These are phyloP conservation scores for Spisula subtruncata DNA, from an alignment of 2,888 invertebrate species.

Conservation along the genomic window DNA sequence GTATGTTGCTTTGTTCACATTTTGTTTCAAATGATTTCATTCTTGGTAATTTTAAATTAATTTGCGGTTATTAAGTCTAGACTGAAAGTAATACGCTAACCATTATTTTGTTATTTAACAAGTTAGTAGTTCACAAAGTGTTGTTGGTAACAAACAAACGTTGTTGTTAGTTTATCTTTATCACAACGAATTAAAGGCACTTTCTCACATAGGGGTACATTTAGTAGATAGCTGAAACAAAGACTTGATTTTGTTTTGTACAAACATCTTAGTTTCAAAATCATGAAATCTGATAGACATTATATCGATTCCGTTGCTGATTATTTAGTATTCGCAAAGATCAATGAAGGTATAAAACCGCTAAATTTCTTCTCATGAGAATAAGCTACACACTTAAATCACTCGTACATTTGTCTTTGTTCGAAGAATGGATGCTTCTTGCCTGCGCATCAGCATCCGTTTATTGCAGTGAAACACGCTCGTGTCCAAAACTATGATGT, in stretches of 20 bases:
- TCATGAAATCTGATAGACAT: neutral
- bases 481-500: too few relatives aligned
- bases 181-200: neutral
- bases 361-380: slow-evolving; percentile 14
- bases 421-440: too few relatives aligned
- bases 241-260: neutral
- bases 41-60: neutral
- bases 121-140: neutral
- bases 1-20: neutral
- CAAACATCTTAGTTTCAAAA: neutral
- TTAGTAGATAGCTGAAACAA: neutral
- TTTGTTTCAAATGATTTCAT: neutral
- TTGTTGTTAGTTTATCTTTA: slow-evolving; percentile 1
- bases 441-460: too few relatives aligned
- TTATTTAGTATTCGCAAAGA: neutral
- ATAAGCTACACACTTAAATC: neutral
- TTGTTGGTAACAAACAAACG: neutral
- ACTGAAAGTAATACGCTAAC: neutral
- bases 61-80: neutral
- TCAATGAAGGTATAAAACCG: neutral
- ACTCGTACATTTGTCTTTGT: neutral
- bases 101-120: neutral
- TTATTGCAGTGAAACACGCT: too few relatives aligned
- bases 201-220: neutral
- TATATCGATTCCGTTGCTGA: neutral